Percentiles rank a stretch among this genome's conserved stretches.
phyloP scores from a whole-genome alignment of 2,113 vertebrate species.

The Dascyllus trimaculatus region DNA sequence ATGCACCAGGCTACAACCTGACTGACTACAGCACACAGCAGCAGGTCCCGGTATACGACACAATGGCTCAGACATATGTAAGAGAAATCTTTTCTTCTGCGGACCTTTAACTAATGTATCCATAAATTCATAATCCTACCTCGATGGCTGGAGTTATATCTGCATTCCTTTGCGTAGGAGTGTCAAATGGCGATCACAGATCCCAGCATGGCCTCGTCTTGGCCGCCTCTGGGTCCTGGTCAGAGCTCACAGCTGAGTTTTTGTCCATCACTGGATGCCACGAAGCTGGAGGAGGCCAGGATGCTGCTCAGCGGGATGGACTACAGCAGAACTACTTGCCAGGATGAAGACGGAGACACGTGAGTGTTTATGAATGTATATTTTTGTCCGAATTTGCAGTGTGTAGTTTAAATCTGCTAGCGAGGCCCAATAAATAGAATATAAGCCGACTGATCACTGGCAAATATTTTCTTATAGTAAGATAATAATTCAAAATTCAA shows the following conservation, averaged over 20 bases:
- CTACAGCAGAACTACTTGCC: slow-evolving; percentile 83
- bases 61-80: slow-evolving; percentile 70
- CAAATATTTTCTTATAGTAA: no score
- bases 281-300: slow-evolving; percentile 84
- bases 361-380: slow-evolving; percentile 48
- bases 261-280: slow-evolving; percentile 71
- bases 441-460: no score
- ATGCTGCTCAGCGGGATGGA: slow-evolving; percentile 84
- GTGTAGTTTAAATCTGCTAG: background rate
- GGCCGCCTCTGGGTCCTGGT: slow-evolving; percentile 61
- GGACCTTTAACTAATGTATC: background rate
- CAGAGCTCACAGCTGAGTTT: slow-evolving; percentile 56
- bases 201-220: slow-evolving; percentile 44
- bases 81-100: background rate
- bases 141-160: background rate
- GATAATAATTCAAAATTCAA: no score
- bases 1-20: slow-evolving; percentile 45
- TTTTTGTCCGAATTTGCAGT: background rate
- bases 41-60: slow-evolving; percentile 48
- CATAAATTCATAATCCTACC: background rate
- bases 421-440: no score
- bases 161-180: slow-evolving; percentile 43
- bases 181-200: slow-evolving; percentile 44
- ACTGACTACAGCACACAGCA: slow-evolving; percentile 65
- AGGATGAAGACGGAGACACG: slow-evolving; percentile 93